These are phyloP conservation scores for Cryptotermes secundus DNA, from an alignment of 1,140 invertebrate species.

Conservation along the genomic window DNA sequence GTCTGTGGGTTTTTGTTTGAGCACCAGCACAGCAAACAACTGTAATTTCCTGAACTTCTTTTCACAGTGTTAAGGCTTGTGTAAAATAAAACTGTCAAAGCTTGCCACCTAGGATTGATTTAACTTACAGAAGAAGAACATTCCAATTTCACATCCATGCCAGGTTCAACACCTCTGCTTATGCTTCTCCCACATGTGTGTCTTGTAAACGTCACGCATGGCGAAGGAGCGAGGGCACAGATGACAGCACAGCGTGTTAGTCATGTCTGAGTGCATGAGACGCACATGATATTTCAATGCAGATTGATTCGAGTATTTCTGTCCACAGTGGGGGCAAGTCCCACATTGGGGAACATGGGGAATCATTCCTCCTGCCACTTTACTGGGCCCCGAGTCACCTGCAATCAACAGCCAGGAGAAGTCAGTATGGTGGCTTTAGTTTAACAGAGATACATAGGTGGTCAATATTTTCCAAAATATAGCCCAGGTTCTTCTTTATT, in stretches of 20 bases:
- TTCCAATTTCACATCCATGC: no score
- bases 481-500: no score
- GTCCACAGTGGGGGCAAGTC: slow-evolving; percentile 63
- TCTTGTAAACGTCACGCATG: slow-evolving; percentile 62
- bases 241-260: slow-evolving; percentile 63
- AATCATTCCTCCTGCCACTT: slow-evolving; percentile 30
- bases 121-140: neutral
- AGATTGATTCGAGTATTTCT: slow-evolving; percentile 64
- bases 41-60: no score
- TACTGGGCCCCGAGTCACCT: slow-evolving; percentile 12
- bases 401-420: slow-evolving; percentile 5
- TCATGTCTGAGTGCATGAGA: slow-evolving; percentile 65
- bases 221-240: slow-evolving; percentile 63
- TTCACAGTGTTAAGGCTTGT: no score
- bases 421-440: neutral
- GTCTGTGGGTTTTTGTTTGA: no score
- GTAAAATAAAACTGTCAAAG: no score
- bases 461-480: no score
- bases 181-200: slow-evolving; percentile 64
- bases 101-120: neutral
- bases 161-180: slow-evolving; percentile 57
- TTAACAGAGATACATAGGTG: no score
- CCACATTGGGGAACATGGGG: slow-evolving; percentile 40
- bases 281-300: slow-evolving; percentile 68
- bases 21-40: no score